Conservation (phyloP, 2,888 invertebrate genomes). For the Fissipunctia ypsillon region DNA sequence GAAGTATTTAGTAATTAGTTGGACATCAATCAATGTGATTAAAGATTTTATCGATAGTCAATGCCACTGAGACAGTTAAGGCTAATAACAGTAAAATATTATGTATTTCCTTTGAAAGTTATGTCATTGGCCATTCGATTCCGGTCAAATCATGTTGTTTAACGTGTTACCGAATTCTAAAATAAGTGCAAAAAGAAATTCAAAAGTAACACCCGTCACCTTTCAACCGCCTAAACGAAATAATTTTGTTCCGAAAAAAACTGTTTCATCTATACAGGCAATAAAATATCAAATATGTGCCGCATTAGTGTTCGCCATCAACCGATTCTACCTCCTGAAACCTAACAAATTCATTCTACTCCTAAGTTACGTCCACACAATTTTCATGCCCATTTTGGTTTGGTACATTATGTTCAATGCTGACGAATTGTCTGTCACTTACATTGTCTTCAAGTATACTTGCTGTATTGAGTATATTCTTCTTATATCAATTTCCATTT, state of each 20-base stretch:
- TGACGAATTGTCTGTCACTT: constrained; percentile 61
- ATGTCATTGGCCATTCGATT: constrained; percentile 28
- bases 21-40: constrained; percentile 52
- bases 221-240: constrained; percentile 60
- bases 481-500: constrained; percentile 69
- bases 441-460: constrained; percentile 70
- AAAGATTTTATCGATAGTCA: constrained; percentile 60
- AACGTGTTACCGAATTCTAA: constrained; percentile 45
- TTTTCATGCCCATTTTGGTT: constrained; percentile 48
- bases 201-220: constrained; percentile 71
- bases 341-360: constrained; percentile 60
- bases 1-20: constrained; percentile 45
- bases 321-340: constrained; percentile 72
- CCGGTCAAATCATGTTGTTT: constrained; percentile 46
- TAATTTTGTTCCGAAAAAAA: constrained; percentile 58
- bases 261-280: constrained; percentile 56
- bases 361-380: constrained; percentile 62
- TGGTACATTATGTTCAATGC: constrained; percentile 54
- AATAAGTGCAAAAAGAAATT: constrained; percentile 63
- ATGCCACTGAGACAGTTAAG: constrained; percentile 34
- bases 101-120: neutral
- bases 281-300: constrained; percentile 67
- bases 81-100: constrained; percentile 10
- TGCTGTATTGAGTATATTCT: constrained; percentile 71
- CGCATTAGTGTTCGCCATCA: constrained; percentile 71